Evolutionary conservation across 2,888 invertebrate species (phyloP).

Genomic region (Desoria tigrina): DNA sequence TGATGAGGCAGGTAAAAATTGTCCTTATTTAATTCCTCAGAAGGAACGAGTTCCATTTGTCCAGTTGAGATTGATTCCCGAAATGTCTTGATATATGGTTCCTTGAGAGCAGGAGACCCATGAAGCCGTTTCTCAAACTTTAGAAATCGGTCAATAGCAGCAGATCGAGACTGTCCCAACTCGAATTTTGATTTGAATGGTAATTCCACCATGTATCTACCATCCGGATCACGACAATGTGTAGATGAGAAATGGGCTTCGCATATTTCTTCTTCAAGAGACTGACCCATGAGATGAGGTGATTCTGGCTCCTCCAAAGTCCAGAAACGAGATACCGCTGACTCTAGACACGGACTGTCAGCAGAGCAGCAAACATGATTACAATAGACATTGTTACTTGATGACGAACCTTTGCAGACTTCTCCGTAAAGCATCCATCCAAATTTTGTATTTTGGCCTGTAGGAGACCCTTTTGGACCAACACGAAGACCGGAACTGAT

Average conservation of each 20-base stretch:
- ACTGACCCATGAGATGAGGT: no score
- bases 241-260: conserved; percentile 28
- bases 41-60: conserved; percentile 47
- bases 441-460: no score
- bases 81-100: conserved; percentile 45
- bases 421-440: no score
- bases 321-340: no score
- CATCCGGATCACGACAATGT: conserved; percentile 5
- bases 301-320: no score
- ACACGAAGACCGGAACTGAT: no score
- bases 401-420: no score
- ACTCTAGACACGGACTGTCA: no score
- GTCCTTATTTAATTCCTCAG: conserved; percentile 4
- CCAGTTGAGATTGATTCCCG: conserved; percentile 43
- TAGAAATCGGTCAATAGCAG: conserved; percentile 42
- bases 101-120: conserved; percentile 21
- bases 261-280: conserved; percentile 27
- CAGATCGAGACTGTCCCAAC: conserved; percentile 43
- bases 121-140: conserved; percentile 45
- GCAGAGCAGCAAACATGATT: no score
- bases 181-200: conserved; percentile 18
- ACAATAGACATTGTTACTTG: no score
- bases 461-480: no score
- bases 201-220: conserved; percentile 25
- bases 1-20: conserved; percentile 53